Conservation (phyloP, 2,888 invertebrate genomes). For the Stratiomys singularior region DNA sequence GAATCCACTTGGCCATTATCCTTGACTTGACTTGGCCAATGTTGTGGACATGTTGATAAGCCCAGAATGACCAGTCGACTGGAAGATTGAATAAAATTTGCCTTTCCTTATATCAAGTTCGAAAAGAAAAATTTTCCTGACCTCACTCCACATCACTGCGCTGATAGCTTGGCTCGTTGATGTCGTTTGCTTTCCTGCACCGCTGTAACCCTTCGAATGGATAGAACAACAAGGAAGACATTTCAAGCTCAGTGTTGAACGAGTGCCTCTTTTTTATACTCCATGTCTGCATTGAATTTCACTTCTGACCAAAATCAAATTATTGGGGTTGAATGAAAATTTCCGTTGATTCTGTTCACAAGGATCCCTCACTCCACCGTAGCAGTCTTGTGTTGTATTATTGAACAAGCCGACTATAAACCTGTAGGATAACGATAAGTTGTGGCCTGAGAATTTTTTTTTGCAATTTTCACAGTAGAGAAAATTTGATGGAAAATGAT, state of each 20-base stretch:
- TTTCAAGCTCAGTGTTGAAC: constrained; percentile 19
- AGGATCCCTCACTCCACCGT: neutral
- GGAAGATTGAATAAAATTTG: constrained; percentile 66
- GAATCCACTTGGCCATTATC: constrained; percentile 53
- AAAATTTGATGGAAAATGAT: constrained; percentile 43
- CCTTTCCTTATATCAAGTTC: constrained; percentile 54
- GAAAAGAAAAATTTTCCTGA: neutral
- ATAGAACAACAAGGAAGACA: constrained; percentile 17
- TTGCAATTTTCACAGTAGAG: constrained; percentile 44
- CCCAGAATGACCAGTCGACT: constrained; percentile 59
- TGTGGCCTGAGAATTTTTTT: constrained; percentile 26
- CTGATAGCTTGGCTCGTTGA: neutral
- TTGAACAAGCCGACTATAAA: constrained; percentile 25
- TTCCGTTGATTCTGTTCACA: constrained; percentile 45
- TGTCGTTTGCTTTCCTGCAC: neutral
- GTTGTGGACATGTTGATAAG: constrained; percentile 56
- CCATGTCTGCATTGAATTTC: constrained; percentile 51
- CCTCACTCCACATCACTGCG: neutral
- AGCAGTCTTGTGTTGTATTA: neutral
- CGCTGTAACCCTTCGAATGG: constrained; percentile 18
- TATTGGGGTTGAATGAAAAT: constrained; percentile 56
- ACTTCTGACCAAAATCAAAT: constrained; percentile 56
- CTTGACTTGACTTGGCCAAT: constrained; percentile 52
- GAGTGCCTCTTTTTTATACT: constrained; percentile 23
- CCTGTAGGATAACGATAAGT: constrained; percentile 33